A percentile compares a stretch with the other conserved stretches of the same genome.
Conservation (phyloP, 30 jellyfish, hydroid and myxozoan species). For the Mastigias papua region DNA sequence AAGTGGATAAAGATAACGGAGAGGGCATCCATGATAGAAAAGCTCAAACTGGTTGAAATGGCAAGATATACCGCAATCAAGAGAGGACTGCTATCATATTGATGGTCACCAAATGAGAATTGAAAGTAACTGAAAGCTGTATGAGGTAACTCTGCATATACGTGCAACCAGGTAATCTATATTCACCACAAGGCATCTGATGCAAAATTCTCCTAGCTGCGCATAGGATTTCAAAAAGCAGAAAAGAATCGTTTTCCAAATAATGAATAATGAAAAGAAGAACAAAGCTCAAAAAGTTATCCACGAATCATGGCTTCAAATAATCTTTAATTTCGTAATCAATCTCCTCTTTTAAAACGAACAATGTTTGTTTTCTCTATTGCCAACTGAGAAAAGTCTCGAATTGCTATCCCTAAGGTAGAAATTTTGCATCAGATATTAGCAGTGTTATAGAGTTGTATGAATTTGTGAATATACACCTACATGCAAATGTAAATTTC, state of each 20-base stretch:
- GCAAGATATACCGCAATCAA: too few species aligned
- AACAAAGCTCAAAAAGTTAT: too few species aligned
- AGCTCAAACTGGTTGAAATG: too few species aligned
- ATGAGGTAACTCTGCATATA: background rate
- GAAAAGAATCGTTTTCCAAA: too few species aligned
- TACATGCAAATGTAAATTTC: background rate
- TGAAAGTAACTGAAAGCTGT: background rate
- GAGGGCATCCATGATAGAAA: background rate
- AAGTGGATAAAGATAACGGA: background rate
- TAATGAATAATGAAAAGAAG: too few species aligned
- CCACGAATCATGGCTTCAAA: too few species aligned
- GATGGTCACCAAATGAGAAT: too few species aligned
- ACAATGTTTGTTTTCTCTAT: background rate
- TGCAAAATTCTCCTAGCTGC: background rate
- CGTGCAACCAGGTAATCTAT: background rate
- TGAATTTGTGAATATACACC: background rate
- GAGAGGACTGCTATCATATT: too few species aligned
- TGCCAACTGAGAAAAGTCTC: background rate
- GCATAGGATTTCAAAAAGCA: too few species aligned
- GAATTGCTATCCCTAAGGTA: background rate
- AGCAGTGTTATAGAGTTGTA: background rate
- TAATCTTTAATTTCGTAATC: too few species aligned
- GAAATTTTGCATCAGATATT: conserved; percentile 17
- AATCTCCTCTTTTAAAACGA: too few species aligned
- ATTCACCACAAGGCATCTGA: background rate